phyloP scores from a whole-genome alignment of 2,113 vertebrate species.

The Hemiscyllium ocellatum region DNA sequence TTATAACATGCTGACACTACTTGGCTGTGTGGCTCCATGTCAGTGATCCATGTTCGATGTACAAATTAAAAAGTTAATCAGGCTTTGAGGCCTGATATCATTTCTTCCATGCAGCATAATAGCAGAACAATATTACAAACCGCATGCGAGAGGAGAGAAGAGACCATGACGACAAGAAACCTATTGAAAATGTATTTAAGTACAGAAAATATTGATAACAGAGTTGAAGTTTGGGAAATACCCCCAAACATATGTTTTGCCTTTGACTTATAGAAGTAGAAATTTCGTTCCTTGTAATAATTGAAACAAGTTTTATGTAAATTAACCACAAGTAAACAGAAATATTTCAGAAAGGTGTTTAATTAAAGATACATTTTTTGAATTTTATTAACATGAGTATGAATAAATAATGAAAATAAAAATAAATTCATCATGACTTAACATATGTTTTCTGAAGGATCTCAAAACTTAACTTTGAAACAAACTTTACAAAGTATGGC shows the following conservation, averaged over 20 bases:
- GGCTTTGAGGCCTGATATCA: not conserved
- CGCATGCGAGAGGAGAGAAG: not conserved
- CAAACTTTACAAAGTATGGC: not conserved
- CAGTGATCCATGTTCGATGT: not conserved
- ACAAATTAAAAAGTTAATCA: not conserved
- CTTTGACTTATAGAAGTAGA: not conserved
- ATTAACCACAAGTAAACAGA: not conserved
- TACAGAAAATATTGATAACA: not conserved
- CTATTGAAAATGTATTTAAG: not conserved
- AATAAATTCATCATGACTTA: not conserved
- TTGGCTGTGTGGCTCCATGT: not conserved
- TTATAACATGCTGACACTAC: not conserved
- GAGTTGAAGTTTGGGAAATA: not conserved
- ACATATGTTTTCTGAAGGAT: not conserved
- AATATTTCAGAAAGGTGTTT: not conserved
- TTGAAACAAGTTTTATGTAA: not conserved
- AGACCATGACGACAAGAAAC: not conserved
- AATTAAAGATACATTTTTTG: not conserved
- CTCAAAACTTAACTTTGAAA: not conserved
- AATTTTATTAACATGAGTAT: not conserved
- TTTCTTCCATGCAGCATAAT: not conserved
- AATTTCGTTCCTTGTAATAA: not conserved
- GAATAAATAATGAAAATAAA: not conserved
- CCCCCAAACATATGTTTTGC: not conserved
- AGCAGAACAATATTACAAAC: not conserved